These are phyloP conservation scores for Frankliniella fusca DNA, from an alignment of 2,888 invertebrate genomes.

Conservation along the genomic window DNA sequence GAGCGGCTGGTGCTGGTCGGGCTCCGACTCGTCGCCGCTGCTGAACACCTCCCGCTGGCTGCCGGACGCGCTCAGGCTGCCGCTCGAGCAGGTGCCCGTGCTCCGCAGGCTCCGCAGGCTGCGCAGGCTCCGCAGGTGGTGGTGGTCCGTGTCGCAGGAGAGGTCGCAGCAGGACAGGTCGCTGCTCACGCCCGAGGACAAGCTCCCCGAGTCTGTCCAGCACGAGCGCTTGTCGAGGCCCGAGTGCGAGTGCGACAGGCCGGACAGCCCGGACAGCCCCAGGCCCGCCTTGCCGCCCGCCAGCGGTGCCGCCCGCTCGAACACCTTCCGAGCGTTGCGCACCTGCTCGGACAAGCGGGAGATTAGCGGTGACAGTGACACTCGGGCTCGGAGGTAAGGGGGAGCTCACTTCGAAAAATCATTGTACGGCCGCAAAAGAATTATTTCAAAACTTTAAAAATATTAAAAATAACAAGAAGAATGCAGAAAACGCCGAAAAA, in stretches of 20 bases:
- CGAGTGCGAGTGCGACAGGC: neutral
- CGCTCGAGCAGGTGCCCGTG: constrained; percentile 20
- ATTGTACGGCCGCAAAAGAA: too few relatives aligned
- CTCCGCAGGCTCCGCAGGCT: constrained; percentile 18
- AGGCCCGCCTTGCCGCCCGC: neutral
- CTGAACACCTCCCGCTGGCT: constrained; percentile 46
- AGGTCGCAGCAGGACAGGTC: constrained; percentile 37
- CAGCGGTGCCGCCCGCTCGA: constrained; percentile 11
- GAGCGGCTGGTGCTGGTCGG: constrained; percentile 38
- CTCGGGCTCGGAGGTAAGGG: too few relatives aligned
- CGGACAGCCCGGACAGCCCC: constrained; percentile 7
- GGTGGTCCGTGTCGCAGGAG: constrained; percentile 10
- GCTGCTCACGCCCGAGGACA: constrained; percentile 44
- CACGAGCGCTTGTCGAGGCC: constrained; percentile 24
- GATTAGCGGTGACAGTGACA: neutral
- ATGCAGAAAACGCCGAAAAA: too few relatives aligned
- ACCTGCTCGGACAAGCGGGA: neutral
- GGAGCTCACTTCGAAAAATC: too few relatives aligned
- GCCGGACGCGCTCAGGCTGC: constrained; percentile 42
- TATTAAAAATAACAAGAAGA: neutral
- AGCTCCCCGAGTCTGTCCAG: constrained; percentile 43
- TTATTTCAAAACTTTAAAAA: constrained; percentile 3
- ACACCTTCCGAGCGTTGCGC: constrained; percentile 9
- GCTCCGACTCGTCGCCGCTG: constrained; percentile 43
- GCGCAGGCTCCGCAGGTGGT: constrained; percentile 35